Conservation (phyloP, 2,797 vertebrate species). For the Arnoldichthys spilopterus region DNA sequence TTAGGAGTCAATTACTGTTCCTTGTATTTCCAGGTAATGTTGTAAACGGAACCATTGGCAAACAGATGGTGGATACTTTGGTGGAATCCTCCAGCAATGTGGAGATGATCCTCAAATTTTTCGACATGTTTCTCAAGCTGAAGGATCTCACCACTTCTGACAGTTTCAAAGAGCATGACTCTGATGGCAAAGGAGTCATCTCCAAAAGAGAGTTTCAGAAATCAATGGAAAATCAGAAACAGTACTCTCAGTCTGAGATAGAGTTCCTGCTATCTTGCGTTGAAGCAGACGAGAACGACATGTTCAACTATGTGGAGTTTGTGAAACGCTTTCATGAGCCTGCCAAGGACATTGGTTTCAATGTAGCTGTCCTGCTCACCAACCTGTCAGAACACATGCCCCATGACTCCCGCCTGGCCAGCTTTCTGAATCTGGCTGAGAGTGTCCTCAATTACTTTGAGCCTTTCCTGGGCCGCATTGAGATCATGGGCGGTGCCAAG, state of each 20-base stretch:
- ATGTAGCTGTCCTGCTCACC: constrained; percentile 93
- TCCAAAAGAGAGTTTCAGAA: constrained; percentile 99
- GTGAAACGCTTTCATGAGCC: constrained; percentile 96
- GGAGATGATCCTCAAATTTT: constrained; percentile 99
- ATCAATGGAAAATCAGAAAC: constrained; percentile 98
- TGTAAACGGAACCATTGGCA: constrained; percentile 98
- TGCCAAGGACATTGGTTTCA: constrained; percentile 98
- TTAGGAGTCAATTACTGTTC: not conserved
- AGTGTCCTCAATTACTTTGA: constrained; percentile 98
- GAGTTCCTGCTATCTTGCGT: constrained; percentile 96
- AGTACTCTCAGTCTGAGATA: constrained; percentile 94
- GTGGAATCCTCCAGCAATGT: constrained; percentile 98
- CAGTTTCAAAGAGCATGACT: constrained; percentile 93
- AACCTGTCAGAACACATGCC: constrained; percentile 99
- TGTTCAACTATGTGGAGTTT: constrained; percentile 97
- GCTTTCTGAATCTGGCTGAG: constrained; percentile 90
- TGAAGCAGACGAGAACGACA: constrained; percentile 96
- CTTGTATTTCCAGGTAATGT: constrained; percentile 85
- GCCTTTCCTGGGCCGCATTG: constrained; percentile 93
- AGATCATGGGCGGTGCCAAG: constrained; percentile 98
- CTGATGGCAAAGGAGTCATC: constrained; percentile 93
- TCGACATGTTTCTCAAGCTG: constrained; percentile 99
- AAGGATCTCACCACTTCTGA: constrained; percentile 97
- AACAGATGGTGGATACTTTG: constrained; percentile 99
- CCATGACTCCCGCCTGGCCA: constrained; percentile 89